A percentile compares a stretch with the other conserved stretches of the same genome.
phyloP scores from a whole-genome alignment of 1,140 invertebrate genomes.

The Drosophila aff. region DNA sequence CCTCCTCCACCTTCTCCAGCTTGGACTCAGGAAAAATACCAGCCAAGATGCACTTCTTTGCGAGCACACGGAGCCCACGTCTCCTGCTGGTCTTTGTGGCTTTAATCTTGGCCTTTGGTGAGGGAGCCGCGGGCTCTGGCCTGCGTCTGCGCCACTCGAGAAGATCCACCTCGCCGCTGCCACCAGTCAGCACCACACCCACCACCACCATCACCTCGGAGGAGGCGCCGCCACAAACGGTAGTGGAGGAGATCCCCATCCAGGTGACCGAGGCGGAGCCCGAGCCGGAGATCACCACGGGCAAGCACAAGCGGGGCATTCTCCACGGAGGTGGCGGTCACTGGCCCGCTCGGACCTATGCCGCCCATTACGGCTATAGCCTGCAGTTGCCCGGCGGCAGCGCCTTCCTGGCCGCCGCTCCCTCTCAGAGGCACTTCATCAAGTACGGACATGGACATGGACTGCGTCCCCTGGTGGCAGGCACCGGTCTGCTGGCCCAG shows the following conservation, averaged over 20 bases:
- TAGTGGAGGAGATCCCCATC: neutral
- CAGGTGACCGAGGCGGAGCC: conserved; percentile 17
- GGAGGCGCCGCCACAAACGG: conserved; percentile 3
- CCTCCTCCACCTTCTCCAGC: neutral
- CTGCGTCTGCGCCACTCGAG: conserved; percentile 46
- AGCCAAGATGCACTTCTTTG: conserved; percentile 24
- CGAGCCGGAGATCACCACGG: conserved; percentile 27
- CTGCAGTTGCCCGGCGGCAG: conserved; percentile 66
- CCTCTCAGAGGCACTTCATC: conserved; percentile 18
- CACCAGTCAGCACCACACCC: conserved; percentile 21
- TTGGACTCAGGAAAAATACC: neutral
- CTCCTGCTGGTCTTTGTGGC: conserved; percentile 20
- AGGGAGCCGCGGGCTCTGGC: conserved; percentile 12
- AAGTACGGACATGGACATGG: conserved; percentile 41
- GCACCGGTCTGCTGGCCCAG: neutral
- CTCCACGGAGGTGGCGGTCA: conserved; percentile 44
- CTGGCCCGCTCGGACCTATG: conserved; percentile 75
- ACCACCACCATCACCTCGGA: conserved; percentile 33
- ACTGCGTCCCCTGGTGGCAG: conserved; percentile 34
- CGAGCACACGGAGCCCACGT: conserved; percentile 22
- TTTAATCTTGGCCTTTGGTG: conserved; percentile 22
- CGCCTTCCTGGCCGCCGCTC: conserved; percentile 60
- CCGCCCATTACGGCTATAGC: conserved; percentile 76
- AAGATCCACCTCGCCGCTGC: conserved; percentile 42
- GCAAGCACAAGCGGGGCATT: conserved; percentile 76